phyloP scores from a whole-genome alignment of 2,888 invertebrate genomes.

The Drosophila fungiperda region DNA sequence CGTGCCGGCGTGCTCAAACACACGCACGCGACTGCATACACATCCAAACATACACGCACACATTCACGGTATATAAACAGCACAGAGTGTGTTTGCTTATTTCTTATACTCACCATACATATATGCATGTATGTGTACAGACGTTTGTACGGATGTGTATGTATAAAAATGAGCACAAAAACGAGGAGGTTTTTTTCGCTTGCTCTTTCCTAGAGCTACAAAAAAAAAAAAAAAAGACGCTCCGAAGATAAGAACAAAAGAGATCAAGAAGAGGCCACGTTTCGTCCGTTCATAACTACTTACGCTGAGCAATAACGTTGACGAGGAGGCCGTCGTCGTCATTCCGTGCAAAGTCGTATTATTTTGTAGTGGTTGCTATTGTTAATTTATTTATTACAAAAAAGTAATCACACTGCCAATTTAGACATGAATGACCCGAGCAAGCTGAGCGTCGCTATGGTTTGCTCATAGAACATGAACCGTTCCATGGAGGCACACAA shows the following conservation, averaged over 20 bases:
- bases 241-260: slow-evolving; percentile 52
- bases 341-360: slow-evolving; percentile 18
- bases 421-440: slow-evolving; percentile 77
- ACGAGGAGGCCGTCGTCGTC: slow-evolving; percentile 22
- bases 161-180: slow-evolving; percentile 19
- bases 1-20: slow-evolving; percentile 71
- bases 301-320: slow-evolving; percentile 33
- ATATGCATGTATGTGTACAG: slow-evolving; percentile 5
- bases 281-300: slow-evolving; percentile 15
- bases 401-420: slow-evolving; percentile 66
- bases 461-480: slow-evolving; percentile 99
- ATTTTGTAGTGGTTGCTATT: slow-evolving; percentile 4
- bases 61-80: slow-evolving; percentile 3
- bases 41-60: slow-evolving; percentile 17
- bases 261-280: slow-evolving; percentile 27
- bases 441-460: slow-evolving; percentile 94
- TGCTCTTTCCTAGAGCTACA: slow-evolving; percentile 30
- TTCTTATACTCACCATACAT: slow-evolving; percentile 6
- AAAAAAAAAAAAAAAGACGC: slow-evolving; percentile 19
- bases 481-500: slow-evolving; percentile 99
- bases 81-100: slow-evolving; percentile 2
- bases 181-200: slow-evolving; percentile 24
- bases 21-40: slow-evolving; percentile 69
- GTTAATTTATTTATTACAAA: slow-evolving; percentile 11
- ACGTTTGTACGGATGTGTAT: slow-evolving; percentile 1